Percentiles rank a stretch among this genome's conserved stretches.
Conservation (phyloP, 2,797 vertebrate species). For the Microctenopoma steveboyesi region DNA sequence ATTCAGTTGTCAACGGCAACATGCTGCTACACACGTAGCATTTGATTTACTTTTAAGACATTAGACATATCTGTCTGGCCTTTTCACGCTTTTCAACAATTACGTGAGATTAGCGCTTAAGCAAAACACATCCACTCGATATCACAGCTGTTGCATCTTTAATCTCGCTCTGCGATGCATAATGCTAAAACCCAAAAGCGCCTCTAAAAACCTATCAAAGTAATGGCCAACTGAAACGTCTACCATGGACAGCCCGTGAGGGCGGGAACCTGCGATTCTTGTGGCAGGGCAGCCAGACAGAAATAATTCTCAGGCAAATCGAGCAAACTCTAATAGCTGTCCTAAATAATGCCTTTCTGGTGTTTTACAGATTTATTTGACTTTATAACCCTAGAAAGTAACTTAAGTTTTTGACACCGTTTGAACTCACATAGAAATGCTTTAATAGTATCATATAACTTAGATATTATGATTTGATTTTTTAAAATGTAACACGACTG, state of each 20-base stretch:
- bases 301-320: conserved; percentile 10
- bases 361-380: neutral
- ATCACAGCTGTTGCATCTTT: neutral
- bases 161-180: neutral
- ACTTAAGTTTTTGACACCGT: fast-evolving
- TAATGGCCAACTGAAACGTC: fast-evolving
- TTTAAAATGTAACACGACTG: neutral
- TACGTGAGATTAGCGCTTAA: fast-evolving
- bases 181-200: neutral
- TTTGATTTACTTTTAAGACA: no score
- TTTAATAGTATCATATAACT: neutral
- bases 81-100: neutral
- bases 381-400: neutral
- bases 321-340: conserved; percentile 51
- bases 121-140: fast-evolving
- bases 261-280: conserved; percentile 20
- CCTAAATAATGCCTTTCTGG: conserved; percentile 46
- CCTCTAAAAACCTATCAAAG: conserved; percentile 8
- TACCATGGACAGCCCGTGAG: neutral
- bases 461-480: neutral
- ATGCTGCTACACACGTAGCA: neutral
- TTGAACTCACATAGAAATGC: neutral
- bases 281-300: fast-evolving
- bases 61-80: neutral
- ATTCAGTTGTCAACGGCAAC: conserved; percentile 41